phyloP scores from a whole-genome alignment of 1,140 invertebrate species.

The Tenebrio molitor region DNA sequence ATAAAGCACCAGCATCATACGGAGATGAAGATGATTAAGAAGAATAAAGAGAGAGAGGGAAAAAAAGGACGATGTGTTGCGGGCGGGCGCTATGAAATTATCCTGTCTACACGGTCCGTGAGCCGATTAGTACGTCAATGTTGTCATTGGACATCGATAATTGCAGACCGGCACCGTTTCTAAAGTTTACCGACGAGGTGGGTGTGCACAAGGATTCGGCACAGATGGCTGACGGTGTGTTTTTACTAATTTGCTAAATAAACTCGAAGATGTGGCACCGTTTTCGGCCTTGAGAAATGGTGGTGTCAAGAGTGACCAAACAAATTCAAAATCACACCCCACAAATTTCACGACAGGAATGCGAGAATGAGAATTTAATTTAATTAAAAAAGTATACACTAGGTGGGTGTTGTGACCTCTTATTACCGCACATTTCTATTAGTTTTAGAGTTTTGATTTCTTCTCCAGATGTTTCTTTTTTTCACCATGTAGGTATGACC shows the following conservation, averaged over 20 bases:
- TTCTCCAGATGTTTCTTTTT: no score
- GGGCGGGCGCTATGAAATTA: constrained; percentile 52
- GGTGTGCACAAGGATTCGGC: constrained; percentile 31
- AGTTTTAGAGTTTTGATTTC: no score
- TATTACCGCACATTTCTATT: no score
- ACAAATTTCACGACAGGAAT: no score
- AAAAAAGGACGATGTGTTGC: constrained; percentile 48
- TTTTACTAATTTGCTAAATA: constrained; percentile 45
- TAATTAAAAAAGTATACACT: no score
- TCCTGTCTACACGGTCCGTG: constrained; percentile 49
- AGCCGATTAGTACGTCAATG: constrained; percentile 52
- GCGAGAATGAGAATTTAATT: no score
- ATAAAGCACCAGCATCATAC: constrained; percentile 20
- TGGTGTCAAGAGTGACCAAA: no score
- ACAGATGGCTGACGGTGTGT: constrained; percentile 38
- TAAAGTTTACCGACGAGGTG: constrained; percentile 22
- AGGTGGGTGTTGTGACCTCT: no score
- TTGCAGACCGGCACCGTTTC: constrained; percentile 50
- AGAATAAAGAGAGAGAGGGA: constrained; percentile 18
- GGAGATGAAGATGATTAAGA: constrained; percentile 24
- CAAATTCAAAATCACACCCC: no score
- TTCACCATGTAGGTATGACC: no score
- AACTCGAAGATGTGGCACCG: constrained; percentile 19
- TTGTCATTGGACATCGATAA: constrained; percentile 55
- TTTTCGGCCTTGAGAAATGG: neutral